These are phyloP conservation scores for Heliconius hermathena DNA, from an alignment of 1,140 invertebrate species.

Conservation along the genomic window DNA sequence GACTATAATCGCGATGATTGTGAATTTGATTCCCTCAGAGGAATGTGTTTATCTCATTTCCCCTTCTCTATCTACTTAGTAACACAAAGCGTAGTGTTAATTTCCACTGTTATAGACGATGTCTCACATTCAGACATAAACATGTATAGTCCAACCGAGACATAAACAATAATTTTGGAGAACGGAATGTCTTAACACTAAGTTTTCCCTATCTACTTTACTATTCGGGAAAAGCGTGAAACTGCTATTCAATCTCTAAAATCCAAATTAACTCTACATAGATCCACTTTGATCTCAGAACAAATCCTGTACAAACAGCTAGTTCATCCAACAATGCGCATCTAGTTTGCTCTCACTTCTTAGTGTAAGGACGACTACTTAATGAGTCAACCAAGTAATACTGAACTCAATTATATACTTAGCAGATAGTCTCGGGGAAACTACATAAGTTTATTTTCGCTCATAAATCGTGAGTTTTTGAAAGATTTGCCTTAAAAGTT, in stretches of 20 bases:
- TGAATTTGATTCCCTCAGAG: not conserved
- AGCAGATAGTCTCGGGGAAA: not conserved
- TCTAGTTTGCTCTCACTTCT: not conserved
- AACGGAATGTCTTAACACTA: too few relatives aligned
- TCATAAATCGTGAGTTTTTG: not conserved
- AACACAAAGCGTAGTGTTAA: not conserved
- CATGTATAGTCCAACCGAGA: too few relatives aligned
- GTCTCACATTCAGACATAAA: too few relatives aligned
- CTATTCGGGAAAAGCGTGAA: not conserved
- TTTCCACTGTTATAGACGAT: too few relatives aligned
- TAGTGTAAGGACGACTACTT: constrained; percentile 5
- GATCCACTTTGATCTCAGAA: not conserved
- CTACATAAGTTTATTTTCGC: not conserved
- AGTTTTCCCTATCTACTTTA: too few relatives aligned
- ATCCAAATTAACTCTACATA: not conserved
- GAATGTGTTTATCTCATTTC: too few relatives aligned
- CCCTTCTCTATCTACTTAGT: too few relatives aligned
- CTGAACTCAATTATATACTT: constrained; percentile 13
- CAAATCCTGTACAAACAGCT: not conserved
- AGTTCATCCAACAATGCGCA: constrained; percentile 9
- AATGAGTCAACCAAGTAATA: constrained; percentile 3
- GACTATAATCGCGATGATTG: too few relatives aligned
- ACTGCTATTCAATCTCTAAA: not conserved
- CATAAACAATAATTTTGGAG: too few relatives aligned
- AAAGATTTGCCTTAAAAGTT: not conserved